phyloP scores from a whole-genome alignment of 30 jellyfish, hydroid and myxozoan genomes.

The Haliclystus octoradiatus region DNA sequence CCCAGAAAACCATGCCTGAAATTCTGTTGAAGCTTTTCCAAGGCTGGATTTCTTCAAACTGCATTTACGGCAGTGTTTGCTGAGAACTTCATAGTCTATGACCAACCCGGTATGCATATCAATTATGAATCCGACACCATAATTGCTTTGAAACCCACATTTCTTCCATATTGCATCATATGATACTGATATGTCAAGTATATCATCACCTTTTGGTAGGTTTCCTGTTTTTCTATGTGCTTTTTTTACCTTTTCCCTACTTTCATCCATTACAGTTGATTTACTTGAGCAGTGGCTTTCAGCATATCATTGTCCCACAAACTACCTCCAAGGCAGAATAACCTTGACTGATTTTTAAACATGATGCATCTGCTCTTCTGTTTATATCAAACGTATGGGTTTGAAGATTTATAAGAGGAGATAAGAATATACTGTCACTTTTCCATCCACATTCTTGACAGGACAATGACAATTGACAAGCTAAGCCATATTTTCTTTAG shows the following conservation, averaged over 20 bases:
- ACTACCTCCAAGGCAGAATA: conserved; percentile 18
- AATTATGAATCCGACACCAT: conserved; percentile 26
- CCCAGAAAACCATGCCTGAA: conserved; percentile 5
- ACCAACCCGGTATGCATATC: conserved; percentile 35
- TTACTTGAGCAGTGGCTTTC: background rate
- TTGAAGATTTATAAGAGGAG: no score
- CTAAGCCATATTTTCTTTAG: no score
- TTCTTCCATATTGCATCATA: conserved; percentile 30
- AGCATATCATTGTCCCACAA: conserved; percentile 22
- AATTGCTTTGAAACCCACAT: conserved; percentile 30
- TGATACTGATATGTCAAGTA: conserved; percentile 12
- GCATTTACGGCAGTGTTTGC: conserved; percentile 17
- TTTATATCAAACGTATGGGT: no score
- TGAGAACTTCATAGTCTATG: conserved; percentile 21
- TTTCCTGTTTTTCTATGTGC: conserved; percentile 3
- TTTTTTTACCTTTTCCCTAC: background rate
- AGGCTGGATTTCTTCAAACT: no score
- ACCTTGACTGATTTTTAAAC: conserved; percentile 15
- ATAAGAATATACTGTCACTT: no score
- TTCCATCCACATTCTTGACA: no score
- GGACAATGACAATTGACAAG: no score
- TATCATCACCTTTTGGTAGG: conserved; percentile 2
- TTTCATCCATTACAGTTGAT: background rate
- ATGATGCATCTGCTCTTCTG: conserved; percentile 11
- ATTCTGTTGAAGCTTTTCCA: conserved; percentile 1